Percentiles rank a stretch among this genome's conserved stretches.
phyloP scores from a whole-genome alignment of 2,797 vertebrate genomes.

The Coregonus ussuriensis region DNA sequence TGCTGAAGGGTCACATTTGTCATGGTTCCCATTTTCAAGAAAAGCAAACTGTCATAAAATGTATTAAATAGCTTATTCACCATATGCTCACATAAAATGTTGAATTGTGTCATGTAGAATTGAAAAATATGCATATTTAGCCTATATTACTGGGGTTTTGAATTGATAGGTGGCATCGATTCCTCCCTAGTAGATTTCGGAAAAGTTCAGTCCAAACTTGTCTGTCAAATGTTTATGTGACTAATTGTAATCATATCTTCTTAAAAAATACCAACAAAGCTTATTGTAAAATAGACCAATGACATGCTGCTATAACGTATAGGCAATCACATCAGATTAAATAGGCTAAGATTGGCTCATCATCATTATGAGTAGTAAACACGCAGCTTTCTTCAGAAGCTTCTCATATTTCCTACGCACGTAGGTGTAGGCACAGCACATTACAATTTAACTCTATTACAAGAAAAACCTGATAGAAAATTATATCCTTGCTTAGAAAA shows the following conservation, averaged over 20 bases:
- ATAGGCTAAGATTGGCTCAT: neutral
- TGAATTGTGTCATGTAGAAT: neutral
- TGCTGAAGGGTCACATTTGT: neutral
- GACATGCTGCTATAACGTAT: neutral
- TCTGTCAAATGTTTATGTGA: neutral
- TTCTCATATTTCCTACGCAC: neutral
- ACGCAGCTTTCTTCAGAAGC: neutral
- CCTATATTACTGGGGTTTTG: neutral
- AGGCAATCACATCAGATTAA: neutral
- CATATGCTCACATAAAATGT: neutral
- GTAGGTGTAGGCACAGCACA: neutral
- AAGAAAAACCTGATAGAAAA: neutral
- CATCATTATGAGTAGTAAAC: neutral
- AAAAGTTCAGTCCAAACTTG: neutral
- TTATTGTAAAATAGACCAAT: neutral
- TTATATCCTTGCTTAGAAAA: neutral
- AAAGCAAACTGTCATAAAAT: neutral
- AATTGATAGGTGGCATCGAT: neutral
- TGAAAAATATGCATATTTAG: neutral
- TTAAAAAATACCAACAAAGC: neutral
- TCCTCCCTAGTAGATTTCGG: neutral
- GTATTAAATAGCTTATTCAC: neutral
- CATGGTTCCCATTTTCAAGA: neutral
- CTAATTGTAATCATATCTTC: neutral
- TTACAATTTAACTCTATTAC: neutral